Evolutionary conservation across 1,140 invertebrate species (phyloP), one percentile per base, ranked within the genome.

Genomic region (Limonius californicus): DNA sequence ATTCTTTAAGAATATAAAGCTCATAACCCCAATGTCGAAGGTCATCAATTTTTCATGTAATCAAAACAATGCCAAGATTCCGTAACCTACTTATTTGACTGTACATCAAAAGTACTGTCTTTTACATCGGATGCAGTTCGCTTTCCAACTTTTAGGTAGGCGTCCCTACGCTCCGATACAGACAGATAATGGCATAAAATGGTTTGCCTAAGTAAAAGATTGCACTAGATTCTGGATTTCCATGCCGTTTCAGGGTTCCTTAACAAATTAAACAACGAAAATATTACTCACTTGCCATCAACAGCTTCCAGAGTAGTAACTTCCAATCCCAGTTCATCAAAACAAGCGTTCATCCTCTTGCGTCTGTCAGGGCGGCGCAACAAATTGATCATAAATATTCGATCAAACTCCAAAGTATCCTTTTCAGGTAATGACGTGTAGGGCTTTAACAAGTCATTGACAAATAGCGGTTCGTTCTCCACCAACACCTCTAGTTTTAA

Each of bases 351-450:
- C 95, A 99, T 98, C 72, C 91, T 83, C 4, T 77, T 63, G 21
- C 89, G 78, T 66, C 95, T 79, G 68, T 97, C 91, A 0, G 86
- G 82, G 65, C 97, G 79, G 65, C 96, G 78, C 53, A 85, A 76
- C 45, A 99, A 78, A 78, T 98, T 99, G 12, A 99, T 97, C 83
- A 98, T 86, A 72, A 88, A 98, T 55, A 97, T 85, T 68, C 88
- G 77, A 76, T 91, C 87, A 67, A 95, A 85, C 0, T 83, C 84
- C 6, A 92, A 76, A 15, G 78, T 87, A 59, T 84, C 81, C 45
- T 78, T 80, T 27, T 76, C 62, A 1, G 83, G 84, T 68, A 82
- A 76, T 14, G 56, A 69, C 0, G 85, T 78, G 71, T 79, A 87
- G 0, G 56, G 18, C 18, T 65, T 57, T 4, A 76, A 61, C 8